A percentile compares a stretch with the other conserved stretches of the same genome.
These are phyloP conservation scores for Corythucha ciliata DNA, from an alignment of 2,888 invertebrate genomes.

Conservation along the genomic window DNA sequence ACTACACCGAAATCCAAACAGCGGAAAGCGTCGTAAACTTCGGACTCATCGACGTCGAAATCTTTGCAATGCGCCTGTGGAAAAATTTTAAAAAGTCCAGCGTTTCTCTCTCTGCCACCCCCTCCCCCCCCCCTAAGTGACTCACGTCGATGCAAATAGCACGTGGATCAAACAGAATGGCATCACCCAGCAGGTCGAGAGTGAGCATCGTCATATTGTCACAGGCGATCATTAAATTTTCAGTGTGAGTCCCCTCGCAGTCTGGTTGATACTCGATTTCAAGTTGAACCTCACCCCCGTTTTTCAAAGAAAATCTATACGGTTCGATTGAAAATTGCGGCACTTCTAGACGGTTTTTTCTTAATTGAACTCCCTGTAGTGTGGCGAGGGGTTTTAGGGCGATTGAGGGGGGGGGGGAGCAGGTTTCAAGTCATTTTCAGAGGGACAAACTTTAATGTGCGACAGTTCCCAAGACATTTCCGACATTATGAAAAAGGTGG, in stretches of 20 bases:
- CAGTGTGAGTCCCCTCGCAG: conserved; percentile 18
- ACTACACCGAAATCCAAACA: no score
- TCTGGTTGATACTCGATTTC: conserved; percentile 10
- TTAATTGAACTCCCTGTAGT: no score
- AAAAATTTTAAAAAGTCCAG: conserved; percentile 5
- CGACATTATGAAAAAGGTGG: conserved; percentile 22
- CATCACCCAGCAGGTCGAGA: conserved; percentile 23
- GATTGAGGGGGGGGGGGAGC: background rate
- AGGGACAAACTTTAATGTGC: conserved; percentile 17
- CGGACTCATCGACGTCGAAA: conserved; percentile 19
- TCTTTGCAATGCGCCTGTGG: conserved; percentile 13
- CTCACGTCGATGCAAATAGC: conserved; percentile 16
- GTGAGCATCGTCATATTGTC: conserved; percentile 21
- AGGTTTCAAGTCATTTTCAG: background rate
- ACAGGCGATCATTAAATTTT: conserved; percentile 20
- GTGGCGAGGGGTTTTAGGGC: no score
- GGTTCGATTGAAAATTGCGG: conserved; percentile 20
- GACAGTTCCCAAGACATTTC: conserved; percentile 21
- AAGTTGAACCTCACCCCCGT: background rate
- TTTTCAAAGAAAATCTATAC: conserved; percentile 1
- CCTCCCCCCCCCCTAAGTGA: no score
- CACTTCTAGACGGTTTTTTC: no score
- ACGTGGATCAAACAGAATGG: conserved; percentile 18
- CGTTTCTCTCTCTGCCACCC: no score
- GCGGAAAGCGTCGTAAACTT: conserved; percentile 16